Conservation (phyloP, 1,140 invertebrate genomes). For the Argopecten irradians region DNA sequence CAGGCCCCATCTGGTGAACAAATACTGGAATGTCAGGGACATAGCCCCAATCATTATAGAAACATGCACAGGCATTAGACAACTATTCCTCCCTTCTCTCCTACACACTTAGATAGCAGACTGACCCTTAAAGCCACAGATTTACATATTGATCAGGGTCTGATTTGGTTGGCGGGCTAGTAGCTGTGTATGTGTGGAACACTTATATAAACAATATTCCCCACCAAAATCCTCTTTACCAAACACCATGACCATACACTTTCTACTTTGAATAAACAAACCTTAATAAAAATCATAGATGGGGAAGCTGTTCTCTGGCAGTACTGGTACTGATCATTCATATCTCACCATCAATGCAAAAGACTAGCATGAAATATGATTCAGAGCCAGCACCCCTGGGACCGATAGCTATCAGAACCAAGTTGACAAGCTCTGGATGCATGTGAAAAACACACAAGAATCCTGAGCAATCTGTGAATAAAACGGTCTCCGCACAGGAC, state of each 20-base stretch:
- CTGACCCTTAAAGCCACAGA: background rate
- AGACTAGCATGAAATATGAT: background rate
- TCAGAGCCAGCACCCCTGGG: background rate
- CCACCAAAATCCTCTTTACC: background rate
- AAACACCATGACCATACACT: background rate
- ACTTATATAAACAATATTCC: background rate
- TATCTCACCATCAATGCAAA: background rate
- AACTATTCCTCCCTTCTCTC: background rate
- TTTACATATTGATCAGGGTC: constrained; percentile 9
- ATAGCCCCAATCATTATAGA: background rate
- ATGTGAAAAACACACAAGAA: background rate
- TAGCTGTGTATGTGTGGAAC: background rate
- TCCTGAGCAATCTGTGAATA: background rate
- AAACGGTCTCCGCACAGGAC: background rate
- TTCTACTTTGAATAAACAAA: background rate
- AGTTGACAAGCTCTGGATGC: constrained; percentile 7
- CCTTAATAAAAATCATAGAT: background rate
- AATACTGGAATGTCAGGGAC: background rate
- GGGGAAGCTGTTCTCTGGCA: background rate
- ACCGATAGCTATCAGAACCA: constrained; percentile 11
- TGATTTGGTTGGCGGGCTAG: background rate
- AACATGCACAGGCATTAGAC: background rate
- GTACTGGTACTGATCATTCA: background rate
- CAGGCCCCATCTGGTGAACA: background rate
- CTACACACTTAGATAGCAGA: background rate